Evolutionary conservation across 2,113 vertebrate species (phyloP).

Genomic region (Numenius arquata): DNA sequence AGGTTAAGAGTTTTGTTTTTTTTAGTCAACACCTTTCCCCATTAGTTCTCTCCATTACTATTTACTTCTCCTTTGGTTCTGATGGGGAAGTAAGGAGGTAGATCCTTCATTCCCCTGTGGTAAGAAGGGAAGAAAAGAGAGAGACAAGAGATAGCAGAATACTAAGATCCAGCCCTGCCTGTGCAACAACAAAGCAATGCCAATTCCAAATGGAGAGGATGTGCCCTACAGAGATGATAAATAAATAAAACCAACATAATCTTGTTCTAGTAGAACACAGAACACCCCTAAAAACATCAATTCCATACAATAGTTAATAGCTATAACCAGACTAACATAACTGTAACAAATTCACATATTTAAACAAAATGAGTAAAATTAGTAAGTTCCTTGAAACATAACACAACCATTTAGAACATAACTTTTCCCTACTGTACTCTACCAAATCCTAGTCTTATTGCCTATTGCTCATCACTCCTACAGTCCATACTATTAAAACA

Average conservation of each 20-base stretch:
- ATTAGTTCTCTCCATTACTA: neutral
- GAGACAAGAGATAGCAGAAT: neutral
- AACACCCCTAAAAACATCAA: neutral
- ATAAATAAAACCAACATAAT: neutral
- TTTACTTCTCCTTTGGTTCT: neutral
- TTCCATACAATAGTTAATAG: neutral
- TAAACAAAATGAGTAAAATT: neutral
- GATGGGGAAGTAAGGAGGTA: neutral
- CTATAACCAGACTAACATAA: neutral
- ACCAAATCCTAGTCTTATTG: neutral
- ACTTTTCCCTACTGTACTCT: neutral
- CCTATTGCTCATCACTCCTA: neutral
- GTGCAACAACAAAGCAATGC: neutral
- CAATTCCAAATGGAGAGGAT: neutral
- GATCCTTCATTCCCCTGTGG: neutral
- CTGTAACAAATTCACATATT: neutral
- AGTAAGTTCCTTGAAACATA: neutral
- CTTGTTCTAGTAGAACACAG: neutral
- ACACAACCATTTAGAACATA: neutral
- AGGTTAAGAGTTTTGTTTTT: accelerated
- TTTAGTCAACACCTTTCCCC: neutral
- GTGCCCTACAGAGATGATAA: neutral
- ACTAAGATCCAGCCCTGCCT: neutral
- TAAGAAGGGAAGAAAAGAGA: neutral
- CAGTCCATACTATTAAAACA: neutral